A percentile compares a stretch with the other conserved stretches of the same genome.
These are phyloP conservation scores for Notospermus geniculatus DNA, from an alignment of 1,140 invertebrate species.

Conservation along the genomic window DNA sequence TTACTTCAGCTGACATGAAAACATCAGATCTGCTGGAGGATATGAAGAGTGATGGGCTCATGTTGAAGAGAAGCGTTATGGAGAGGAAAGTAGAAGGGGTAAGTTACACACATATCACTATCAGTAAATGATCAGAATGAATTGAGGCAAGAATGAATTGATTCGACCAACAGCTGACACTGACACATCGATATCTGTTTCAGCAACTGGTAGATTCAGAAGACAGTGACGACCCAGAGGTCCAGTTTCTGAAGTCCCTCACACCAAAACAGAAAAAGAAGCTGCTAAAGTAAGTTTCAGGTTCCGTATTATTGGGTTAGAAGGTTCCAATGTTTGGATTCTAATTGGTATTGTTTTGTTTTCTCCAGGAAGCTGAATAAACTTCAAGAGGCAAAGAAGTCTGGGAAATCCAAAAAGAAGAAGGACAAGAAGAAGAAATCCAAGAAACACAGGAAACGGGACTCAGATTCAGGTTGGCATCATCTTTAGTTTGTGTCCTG, in stretches of 20 bases:
- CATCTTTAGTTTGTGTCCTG: no score
- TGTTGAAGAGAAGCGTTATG: constrained; percentile 75
- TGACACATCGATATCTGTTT: constrained; percentile 21
- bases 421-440: constrained; percentile 49
- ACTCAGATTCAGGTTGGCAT: no score
- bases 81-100: constrained; percentile 62
- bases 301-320: background rate
- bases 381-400: constrained; percentile 65
- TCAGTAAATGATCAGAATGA: background rate
- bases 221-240: constrained; percentile 64
- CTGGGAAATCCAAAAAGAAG: constrained; percentile 42
- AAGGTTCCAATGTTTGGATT: background rate
- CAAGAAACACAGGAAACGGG: constrained; percentile 21
- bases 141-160: no score
- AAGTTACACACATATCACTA: constrained; percentile 4
- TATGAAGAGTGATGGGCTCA: constrained; percentile 88
- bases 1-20: constrained; percentile 57
- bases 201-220: constrained; percentile 55
- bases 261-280: constrained; percentile 87
- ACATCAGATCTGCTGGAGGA: constrained; percentile 78
- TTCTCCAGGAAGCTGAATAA: constrained; percentile 71
- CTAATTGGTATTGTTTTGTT: constrained; percentile 19
- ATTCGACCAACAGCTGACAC: no score
- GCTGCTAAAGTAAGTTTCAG: constrained; percentile 70
- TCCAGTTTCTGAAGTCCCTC: constrained; percentile 77